Evolutionary conservation across 2,888 invertebrate genomes (phyloP).

Genomic region (Phorcus lineatus): DNA sequence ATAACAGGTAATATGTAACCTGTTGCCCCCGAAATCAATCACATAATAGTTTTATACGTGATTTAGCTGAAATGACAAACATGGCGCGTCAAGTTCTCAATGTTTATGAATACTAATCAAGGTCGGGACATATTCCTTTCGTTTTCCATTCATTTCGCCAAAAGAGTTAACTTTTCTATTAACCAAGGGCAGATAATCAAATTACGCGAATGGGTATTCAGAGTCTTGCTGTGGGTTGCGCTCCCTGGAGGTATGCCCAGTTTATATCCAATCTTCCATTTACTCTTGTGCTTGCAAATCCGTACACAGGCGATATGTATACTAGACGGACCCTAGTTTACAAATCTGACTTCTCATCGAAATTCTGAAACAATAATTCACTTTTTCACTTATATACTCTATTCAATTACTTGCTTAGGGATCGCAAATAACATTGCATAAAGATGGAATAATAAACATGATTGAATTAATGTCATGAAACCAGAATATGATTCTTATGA

Average conservation of each 20-base stretch:
- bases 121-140: neutral
- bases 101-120: neutral
- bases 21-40: neutral
- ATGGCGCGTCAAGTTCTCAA: neutral
- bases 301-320: no score
- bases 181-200: constrained; percentile 4
- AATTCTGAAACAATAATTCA: no score
- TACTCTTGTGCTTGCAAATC: neutral
- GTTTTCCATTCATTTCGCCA: neutral
- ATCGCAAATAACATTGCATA: no score
- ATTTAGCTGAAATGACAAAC: neutral
- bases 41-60: neutral
- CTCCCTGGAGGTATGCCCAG: neutral
- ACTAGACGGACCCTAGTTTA: no score
- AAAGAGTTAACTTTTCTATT: constrained; percentile 11
- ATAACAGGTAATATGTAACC: neutral
- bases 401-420: no score
- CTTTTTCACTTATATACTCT: no score
- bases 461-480: no score
- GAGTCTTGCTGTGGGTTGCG: neutral
- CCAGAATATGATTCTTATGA: no score
- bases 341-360: no score
- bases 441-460: no score
- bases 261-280: neutral
- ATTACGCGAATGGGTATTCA: neutral